Base-by-base conservation (phyloP, 2,113 vertebrate genomes). In the Callospermophilus lateralis region DNA sequence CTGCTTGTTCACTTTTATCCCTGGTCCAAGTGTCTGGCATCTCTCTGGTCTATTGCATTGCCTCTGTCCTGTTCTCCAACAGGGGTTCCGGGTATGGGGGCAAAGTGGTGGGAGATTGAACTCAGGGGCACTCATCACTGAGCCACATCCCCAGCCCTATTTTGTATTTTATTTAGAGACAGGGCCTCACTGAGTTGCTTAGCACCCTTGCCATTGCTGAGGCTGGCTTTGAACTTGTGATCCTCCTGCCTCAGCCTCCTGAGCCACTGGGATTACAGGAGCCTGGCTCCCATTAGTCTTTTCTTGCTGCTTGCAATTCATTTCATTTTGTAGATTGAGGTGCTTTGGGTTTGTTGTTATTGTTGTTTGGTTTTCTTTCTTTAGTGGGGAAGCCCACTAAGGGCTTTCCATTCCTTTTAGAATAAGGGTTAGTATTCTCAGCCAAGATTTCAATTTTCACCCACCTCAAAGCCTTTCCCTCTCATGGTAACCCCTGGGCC, bases 401-500 rank as follows among this genome's bases (percentile, higher is more conserved):
- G 76, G 3, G 0, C 13, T 42, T 81, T 34, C 30, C 6, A 0
- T 89, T 84, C 30, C 74, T 93, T 87, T 63, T 6, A 88, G 45
- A 7, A 61, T 58, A 90, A 92, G 92, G 39, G 37, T 30, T 32
- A n/a, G 30, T 77, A 37, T 89, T 78, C 39, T 68, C 51, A 72
- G 30, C 19, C 53, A 77, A 48, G 48, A 24, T 22, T 2, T 28
- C 11, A 39, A 61, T 28, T 11, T 8, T 32, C 4, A 68, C 3
- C 55, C 12, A 39, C 4, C 34, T 83, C 45, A 34, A 55, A 93
- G 34, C 15, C 81, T 91, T 77, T 70, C 17, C 32, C 24, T 78
- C 15, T 68, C 9, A 16, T 4, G 0, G 0, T 17, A 45, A 17
- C 7, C 6, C 42, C 32, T 51, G 42, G 12, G 34, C 16, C n/a